These are phyloP conservation scores for Apostichopus parvimensis DNA, from an alignment of 35 echinoderm and acorn worm species.

Conservation along the genomic window DNA sequence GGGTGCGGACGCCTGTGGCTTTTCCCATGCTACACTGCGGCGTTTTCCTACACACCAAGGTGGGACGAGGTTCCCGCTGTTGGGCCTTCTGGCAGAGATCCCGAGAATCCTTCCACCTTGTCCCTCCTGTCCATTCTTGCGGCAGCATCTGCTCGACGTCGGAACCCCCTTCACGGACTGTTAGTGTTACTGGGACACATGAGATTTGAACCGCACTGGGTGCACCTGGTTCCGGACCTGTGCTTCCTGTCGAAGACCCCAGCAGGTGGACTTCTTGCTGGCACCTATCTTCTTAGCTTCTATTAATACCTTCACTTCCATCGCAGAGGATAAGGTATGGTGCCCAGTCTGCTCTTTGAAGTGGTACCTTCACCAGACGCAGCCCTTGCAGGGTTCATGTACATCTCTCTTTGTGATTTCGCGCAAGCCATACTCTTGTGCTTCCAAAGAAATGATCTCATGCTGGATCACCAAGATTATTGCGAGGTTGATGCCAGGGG, in stretches of 20 bases:
- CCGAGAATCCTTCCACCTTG: no score
- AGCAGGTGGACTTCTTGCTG: not conserved
- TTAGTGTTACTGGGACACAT: not conserved
- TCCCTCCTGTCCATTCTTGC: not conserved
- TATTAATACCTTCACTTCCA: not conserved
- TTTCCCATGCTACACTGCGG: not conserved
- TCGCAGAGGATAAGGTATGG: conserved; percentile 11
- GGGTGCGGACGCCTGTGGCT: no score
- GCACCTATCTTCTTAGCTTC: not conserved
- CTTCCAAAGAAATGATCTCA: not conserved
- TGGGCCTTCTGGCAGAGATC: no score
- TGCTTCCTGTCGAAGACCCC: not conserved
- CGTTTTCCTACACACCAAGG: not conserved
- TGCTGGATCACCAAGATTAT: not conserved
- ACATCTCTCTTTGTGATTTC: not conserved
- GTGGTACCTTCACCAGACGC: not conserved
- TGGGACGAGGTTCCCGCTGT: not conserved
- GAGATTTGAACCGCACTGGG: not conserved
- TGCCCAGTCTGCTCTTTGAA: not conserved
- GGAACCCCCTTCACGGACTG: not conserved
- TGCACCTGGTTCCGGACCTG: not conserved
- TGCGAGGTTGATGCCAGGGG: no score
- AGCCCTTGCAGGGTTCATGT: not conserved
- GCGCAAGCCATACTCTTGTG: not conserved
- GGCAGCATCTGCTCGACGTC: not conserved